Evolutionary conservation across 2,888 invertebrate species (phyloP), one percentile per base, ranked within the genome.

Genomic region (Polymixis flavicincta): DNA sequence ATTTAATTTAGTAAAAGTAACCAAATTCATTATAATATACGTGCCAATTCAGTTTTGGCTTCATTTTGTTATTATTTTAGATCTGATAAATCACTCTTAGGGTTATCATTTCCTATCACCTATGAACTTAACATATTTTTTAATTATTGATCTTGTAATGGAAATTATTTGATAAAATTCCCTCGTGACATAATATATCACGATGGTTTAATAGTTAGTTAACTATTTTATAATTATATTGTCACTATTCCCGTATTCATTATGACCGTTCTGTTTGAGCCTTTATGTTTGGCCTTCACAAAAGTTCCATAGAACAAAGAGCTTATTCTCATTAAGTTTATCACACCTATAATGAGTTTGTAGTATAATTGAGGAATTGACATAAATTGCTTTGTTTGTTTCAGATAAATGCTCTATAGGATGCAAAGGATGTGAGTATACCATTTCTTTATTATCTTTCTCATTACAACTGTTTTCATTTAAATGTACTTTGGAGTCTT

Each of bases 361-460:
- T 82, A 76, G 66, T 28, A 32, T 76, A 75, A 85, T 82, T 85
- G 67, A 54, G 60, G 72, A 60, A 82, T 64, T 89, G 76, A 89
- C 84, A 83, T 85, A 79, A 87, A 89, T 89, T 88, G 25, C 79
- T 87, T 89, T 92, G 87, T 93, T 95, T 94, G 93, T 96, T 96
- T 85, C 96, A 96, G 96, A 95, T 92, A 93, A 93, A 90, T 96
- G 95, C 85, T 92, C 93, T 50, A 85, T 94, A 84, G 91, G 92
- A 75, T 95, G 96, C 88, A 92, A 92, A 90, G 96, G 95, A 92
- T 93, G 95, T 96, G 86, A 96, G 96, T 94, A 88, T 79, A 69
- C n/a, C 45, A 74, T 76, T 76, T 71, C 48, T 76, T 25, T 73
- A n/a, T 70, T 66, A 45, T 61, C 25, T 28, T 57, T 17, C 7